Conservation (phyloP, 1,140 invertebrate genomes). For the Anoplolepis gracilipes region DNA sequence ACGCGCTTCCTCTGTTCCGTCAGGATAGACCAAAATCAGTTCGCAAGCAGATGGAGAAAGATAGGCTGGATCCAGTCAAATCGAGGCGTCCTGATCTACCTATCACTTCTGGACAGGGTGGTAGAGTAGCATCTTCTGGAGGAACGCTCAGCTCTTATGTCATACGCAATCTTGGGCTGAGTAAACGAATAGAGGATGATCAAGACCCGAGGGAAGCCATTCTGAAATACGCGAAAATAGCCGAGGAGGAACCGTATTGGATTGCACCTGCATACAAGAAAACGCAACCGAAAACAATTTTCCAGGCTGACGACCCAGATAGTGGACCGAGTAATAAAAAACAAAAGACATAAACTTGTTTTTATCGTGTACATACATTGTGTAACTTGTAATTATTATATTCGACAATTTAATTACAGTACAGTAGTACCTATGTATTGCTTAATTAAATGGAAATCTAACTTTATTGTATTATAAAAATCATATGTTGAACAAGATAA, state of each 20-base stretch:
- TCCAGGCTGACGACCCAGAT: slow-evolving; percentile 89
- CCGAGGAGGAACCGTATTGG: slow-evolving; percentile 99
- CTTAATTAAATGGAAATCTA: neutral
- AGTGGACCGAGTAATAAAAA: slow-evolving; percentile 86
- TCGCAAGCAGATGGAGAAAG: slow-evolving; percentile 96
- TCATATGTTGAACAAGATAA: neutral
- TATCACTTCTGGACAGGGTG: slow-evolving; percentile 94
- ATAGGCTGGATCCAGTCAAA: slow-evolving; percentile 96
- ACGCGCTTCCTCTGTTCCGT: slow-evolving; percentile 97
- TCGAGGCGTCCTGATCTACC: slow-evolving; percentile 97
- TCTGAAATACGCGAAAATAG: slow-evolving; percentile 98
- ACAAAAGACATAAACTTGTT: slow-evolving; percentile 80
- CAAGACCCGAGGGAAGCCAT: slow-evolving; percentile 99
- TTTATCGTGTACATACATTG: neutral
- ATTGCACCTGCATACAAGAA: slow-evolving; percentile 96
- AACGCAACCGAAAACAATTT: slow-evolving; percentile 93
- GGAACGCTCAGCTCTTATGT: slow-evolving; percentile 99
- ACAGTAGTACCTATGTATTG: neutral
- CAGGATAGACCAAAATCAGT: slow-evolving; percentile 96
- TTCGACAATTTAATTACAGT: neutral
- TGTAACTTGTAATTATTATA: slow-evolving; percentile 5
- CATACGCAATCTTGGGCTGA: slow-evolving; percentile 96
- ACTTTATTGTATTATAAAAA: neutral
- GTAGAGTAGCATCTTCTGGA: slow-evolving; percentile 97
- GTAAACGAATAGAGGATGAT: slow-evolving; percentile 97